Evolutionary conservation across 2,888 invertebrate genomes (phyloP), one percentile per base, ranked within the genome.

Genomic region (Lissocephala sabroskyi): DNA sequence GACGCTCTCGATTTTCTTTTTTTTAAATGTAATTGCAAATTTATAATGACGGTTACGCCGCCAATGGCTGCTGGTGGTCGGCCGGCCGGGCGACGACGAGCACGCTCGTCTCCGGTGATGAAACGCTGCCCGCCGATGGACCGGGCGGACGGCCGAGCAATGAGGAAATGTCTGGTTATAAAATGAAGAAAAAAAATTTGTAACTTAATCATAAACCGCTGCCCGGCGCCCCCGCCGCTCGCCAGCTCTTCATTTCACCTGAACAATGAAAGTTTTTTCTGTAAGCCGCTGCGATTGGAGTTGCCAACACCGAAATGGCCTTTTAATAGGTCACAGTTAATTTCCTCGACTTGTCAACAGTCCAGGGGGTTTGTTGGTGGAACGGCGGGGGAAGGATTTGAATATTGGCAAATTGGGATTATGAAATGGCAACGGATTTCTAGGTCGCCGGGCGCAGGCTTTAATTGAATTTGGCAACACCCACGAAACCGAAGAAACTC

Each of bases 271-370:
- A 67, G 59, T 49, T n/a, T n/a, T n/a, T n/a, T n/a, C 53, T 58
- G n/a, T 52, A 53, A 47, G 26, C n/a, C 29, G 19, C 14, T 29
- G 46, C 40, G 58, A 35, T 41, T 51, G 35, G 44, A n/a, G 41
- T 42, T 46, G 59, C 46, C 48, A 49, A 49, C n/a, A n/a, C 55
- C 54, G 10, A 54, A 65, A 65, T 65, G 55, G 40, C 40, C 49
- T 59, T 62, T 73, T 70, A 74, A 68, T 61, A 46, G 56, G 65
- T 59, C 65, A 52, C 41, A 33, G 41, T 52, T 48, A 62, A 51
- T 68, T 68, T 70, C 70, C 66, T 71, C 56, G 67, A 47, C 43
- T 11, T 51, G 62, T 70, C 67, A 53, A 32, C 47, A n/a, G n/a
- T n/a, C n/a, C n/a, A n/a, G n/a, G n/a, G n/a, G n/a, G n/a, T n/a